Percentiles rank a stretch among this genome's conserved stretches.
These are phyloP conservation scores for Entelurus aequoreus DNA, from an alignment of 2,113 vertebrate species.

Conservation along the genomic window DNA sequence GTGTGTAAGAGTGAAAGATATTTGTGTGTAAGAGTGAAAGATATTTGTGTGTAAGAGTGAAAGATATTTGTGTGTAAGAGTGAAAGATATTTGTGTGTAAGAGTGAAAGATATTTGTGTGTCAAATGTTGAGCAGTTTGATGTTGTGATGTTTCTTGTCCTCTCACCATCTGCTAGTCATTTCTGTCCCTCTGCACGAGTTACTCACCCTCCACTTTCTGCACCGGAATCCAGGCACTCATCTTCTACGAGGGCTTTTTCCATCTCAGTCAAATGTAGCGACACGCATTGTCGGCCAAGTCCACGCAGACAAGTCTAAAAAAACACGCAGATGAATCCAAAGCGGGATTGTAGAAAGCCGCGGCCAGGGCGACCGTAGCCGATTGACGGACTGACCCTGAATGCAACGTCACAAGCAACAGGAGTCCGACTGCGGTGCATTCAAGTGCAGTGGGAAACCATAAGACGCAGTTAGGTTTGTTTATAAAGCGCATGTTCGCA, in stretches of 20 bases:
- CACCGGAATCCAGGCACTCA: constrained; percentile 72
- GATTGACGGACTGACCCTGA: background rate
- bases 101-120: too few species aligned
- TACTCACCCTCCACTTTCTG: constrained; percentile 70
- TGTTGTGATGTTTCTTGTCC: background rate
- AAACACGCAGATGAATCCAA: background rate
- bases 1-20: too few species aligned
- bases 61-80: too few species aligned
- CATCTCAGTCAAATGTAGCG: constrained; percentile 48
- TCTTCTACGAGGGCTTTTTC: constrained; percentile 62
- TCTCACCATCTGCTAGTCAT: background rate
- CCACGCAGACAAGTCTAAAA: background rate
- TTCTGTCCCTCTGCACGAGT: background rate
- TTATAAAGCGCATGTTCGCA: too few species aligned
- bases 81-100: too few species aligned
- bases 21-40: too few species aligned
- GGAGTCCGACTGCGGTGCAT: constrained; percentile 19
- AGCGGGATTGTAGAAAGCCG: background rate
- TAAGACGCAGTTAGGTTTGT: too few species aligned
- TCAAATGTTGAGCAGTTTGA: too few species aligned
- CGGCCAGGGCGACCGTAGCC: background rate
- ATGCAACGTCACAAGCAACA: constrained; percentile 20
- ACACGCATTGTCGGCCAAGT: constrained; percentile 22
- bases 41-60: too few species aligned
- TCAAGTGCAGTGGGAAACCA: constrained; percentile 12